phyloP scores from a whole-genome alignment of 2,888 invertebrate species.

The Alviniconcha strummeri region DNA sequence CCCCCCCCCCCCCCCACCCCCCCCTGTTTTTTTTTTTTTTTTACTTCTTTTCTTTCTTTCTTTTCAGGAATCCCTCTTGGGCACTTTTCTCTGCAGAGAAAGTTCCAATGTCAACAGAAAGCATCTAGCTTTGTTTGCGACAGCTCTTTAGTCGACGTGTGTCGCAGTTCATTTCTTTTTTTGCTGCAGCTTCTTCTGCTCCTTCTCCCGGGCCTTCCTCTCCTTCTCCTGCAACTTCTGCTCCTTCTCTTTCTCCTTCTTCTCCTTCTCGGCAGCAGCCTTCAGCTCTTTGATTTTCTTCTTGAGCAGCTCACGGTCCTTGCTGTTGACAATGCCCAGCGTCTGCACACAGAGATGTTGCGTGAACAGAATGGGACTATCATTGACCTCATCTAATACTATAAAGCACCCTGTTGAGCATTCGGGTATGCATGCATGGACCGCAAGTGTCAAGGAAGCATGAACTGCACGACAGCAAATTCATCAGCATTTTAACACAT shows the following conservation, averaged over 20 bases:
- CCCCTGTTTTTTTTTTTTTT: not conserved
- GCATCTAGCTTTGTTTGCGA: too few species aligned
- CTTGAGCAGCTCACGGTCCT: conserved; percentile 76
- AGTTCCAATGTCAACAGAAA: too few species aligned
- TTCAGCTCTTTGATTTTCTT: conserved; percentile 77
- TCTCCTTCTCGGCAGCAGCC: conserved; percentile 74
- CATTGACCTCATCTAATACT: too few species aligned
- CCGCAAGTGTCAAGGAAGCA: too few species aligned
- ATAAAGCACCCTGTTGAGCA: too few species aligned
- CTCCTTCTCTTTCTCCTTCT: conserved; percentile 87
- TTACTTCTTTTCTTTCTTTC: not conserved
- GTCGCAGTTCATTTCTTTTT: conserved; percentile 44
- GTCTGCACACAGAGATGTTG: conserved; percentile 64
- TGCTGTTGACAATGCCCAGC: conserved; percentile 75
- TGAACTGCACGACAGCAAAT: too few species aligned
- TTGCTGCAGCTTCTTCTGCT: conserved; percentile 54
- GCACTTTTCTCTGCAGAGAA: too few species aligned
- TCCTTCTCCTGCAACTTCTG: conserved; percentile 86
- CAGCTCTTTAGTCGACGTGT: too few species aligned
- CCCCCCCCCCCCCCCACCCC: too few species aligned
- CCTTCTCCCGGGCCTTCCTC: conserved; percentile 84
- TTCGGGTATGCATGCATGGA: too few species aligned
- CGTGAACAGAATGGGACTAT: not conserved
- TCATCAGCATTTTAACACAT: too few species aligned
- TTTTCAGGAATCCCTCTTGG: not conserved